phyloP scores from a whole-genome alignment of 2,113 vertebrate genomes.

The Rhineura floridana region DNA sequence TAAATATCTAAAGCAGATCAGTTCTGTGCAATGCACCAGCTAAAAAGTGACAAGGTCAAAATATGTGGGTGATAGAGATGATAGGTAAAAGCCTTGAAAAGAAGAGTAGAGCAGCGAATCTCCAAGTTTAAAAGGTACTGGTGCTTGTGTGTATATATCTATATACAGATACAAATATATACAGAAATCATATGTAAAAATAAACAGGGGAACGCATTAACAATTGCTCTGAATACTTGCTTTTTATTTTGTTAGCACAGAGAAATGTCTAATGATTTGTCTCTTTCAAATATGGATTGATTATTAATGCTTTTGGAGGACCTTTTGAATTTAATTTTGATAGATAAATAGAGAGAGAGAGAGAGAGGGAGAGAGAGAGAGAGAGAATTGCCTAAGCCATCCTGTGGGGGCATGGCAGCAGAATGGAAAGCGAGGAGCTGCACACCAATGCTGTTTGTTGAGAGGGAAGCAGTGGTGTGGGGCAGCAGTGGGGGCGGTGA shows the following conservation, averaged over 20 bases:
- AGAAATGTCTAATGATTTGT: neutral
- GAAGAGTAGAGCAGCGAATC: neutral
- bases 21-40: conserved; percentile 37
- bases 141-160: too few species aligned
- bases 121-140: neutral
- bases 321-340: too few species aligned
- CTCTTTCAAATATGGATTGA: too few species aligned
- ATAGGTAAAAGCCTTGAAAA: neutral
- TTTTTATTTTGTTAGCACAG: neutral
- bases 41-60: conserved; percentile 30
- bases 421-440: too few species aligned
- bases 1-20: conserved; percentile 43
- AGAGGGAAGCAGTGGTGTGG: too few species aligned
- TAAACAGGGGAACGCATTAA: neutral
- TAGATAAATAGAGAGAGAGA: too few species aligned
- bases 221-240: neutral
- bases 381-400: too few species aligned
- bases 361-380: too few species aligned
- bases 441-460: too few species aligned
- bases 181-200: neutral
- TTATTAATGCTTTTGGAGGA: too few species aligned
- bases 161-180: neutral
- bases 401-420: too few species aligned
- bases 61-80: neutral
- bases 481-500: too few species aligned